Conservation (phyloP, 2,797 vertebrate genomes). For the Trachops cirrhosus region DNA sequence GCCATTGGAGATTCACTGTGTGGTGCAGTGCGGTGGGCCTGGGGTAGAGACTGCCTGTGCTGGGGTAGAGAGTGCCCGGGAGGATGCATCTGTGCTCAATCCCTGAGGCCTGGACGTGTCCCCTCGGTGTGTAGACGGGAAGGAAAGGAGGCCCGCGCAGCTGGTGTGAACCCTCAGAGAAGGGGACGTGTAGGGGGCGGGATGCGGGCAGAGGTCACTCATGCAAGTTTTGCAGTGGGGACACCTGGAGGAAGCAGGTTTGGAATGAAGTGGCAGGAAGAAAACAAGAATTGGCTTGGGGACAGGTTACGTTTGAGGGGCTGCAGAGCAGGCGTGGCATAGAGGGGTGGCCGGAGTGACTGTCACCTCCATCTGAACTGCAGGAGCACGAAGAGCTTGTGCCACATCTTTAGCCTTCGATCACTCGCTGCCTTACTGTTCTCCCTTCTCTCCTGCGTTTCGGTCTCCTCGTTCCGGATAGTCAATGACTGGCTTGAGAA, state of each 20-base stretch:
- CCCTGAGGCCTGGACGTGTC: rapidly evolving
- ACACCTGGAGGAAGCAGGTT: background rate
- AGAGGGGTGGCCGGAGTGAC: background rate
- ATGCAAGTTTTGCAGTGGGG: rapidly evolving
- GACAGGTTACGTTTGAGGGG: background rate
- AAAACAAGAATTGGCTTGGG: background rate
- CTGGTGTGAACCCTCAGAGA: rapidly evolving
- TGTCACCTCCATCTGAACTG: background rate
- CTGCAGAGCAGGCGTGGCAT: background rate
- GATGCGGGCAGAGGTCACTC: rapidly evolving
- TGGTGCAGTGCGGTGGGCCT: rapidly evolving
- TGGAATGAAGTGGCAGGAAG: background rate
- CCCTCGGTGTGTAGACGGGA: background rate
- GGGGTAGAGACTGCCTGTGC: no score
- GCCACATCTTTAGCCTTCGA: background rate
- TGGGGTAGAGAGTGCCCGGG: no score
- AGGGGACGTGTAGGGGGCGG: background rate
- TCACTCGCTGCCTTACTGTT: background rate
- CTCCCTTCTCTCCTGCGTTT: background rate
- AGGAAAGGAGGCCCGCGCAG: background rate
- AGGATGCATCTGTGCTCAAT: background rate
- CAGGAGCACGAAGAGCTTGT: background rate
- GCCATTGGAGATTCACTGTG: rapidly evolving
- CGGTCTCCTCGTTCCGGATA: background rate
- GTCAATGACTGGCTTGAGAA: background rate